Evolutionary conservation across 2,113 vertebrate species (phyloP).

Genomic region (Athene cunicularia): DNA sequence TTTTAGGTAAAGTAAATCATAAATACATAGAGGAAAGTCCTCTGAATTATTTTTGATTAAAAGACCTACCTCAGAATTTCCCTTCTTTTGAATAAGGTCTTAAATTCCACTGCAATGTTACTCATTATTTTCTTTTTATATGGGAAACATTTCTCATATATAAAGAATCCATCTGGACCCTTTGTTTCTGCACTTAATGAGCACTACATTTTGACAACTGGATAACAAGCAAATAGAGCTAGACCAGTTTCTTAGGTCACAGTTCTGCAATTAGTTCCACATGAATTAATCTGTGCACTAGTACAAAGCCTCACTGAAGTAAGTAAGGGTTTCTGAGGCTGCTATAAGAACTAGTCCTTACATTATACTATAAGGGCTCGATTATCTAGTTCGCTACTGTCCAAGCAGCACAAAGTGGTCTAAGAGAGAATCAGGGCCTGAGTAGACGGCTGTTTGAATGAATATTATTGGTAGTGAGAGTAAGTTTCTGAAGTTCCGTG

Average conservation of each 20-base stretch:
- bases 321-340: conserved; percentile 9
- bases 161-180: conserved; percentile 52
- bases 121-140: conserved; percentile 5
- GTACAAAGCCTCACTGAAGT: conserved; percentile 32
- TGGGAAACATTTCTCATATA: conserved; percentile 26
- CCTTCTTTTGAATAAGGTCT: not conserved
- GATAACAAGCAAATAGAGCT: conserved; percentile 43
- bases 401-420: not conserved
- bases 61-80: not conserved
- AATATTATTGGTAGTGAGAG: not conserved
- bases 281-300: conserved; percentile 9
- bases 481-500: not conserved
- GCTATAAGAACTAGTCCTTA: conserved; percentile 24
- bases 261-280: conserved; percentile 43
- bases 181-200: conserved; percentile 60
- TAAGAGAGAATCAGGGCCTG: not conserved
- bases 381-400: not conserved
- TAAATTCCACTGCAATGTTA: not conserved
- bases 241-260: not conserved
- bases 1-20: not conserved
- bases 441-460: not conserved
- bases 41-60: not conserved
- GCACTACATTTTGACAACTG: conserved; percentile 44
- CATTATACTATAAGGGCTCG: not conserved
- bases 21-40: not conserved